Evolutionary conservation across 1,140 invertebrate genomes (phyloP), one percentile per base, ranked within the genome.

Genomic region (Andrena cerasifolii): DNA sequence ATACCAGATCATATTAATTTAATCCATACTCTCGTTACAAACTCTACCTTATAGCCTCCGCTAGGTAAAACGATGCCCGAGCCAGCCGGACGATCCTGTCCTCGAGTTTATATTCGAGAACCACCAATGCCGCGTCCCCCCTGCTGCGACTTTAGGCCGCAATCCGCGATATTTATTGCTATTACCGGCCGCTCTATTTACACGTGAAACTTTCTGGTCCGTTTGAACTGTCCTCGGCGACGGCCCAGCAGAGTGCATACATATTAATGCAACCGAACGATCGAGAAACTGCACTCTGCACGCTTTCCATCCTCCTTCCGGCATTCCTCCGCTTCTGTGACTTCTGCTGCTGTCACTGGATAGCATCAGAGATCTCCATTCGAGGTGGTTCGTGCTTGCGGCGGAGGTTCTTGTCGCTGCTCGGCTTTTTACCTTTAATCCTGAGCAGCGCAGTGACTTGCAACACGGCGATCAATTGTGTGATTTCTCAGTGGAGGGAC

Each of bases 221-320:
- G 36, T 43, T 58, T 65, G 36, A 70, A 40, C 80, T 56, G 43
- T 47, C 43, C 56, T 28, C 45, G 24, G 53, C 59, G n/a, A 75
- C 45, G 33, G 61, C 43, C 71, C 45, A 68, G 28, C 45, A 16
- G 12, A 77, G 43, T 53, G 53, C 80, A 85, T 87, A 75, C 80
- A 86, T 87, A 85, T 86, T 87, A 86, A 87, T 80, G 68, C n/a
- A 33, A 71, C 56, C 66, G 65, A 78, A 76, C 78, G 75, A 81
- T 68, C 70, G 47, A 31, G 47, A 56, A 12, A 26, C 66, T 36
- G 47, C 18, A 40, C 36, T 40, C 36, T 10, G 3, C 36, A 40
- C 36, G 4, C 36, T 40, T 40, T 40, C 36, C 36, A 40, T n/a
- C 2, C 18, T 21, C 26, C 47, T 36, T 54, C 54, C 36, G 28